Base-by-base conservation (phyloP, 2,888 invertebrate genomes). In the Pseudococcus viburni region DNA sequence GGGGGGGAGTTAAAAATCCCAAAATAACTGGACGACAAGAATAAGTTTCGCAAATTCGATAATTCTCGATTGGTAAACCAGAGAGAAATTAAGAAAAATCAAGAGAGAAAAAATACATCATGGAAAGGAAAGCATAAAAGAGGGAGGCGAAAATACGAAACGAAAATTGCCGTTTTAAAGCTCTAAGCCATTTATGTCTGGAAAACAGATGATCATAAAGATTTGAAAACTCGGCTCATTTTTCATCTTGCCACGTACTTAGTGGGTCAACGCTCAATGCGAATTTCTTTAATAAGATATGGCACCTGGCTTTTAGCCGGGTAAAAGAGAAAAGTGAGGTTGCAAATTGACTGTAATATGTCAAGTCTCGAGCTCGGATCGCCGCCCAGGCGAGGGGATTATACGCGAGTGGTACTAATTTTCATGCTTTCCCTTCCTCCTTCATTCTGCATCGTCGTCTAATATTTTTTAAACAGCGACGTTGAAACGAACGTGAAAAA, bases 141-240 rank as follows among this genome's bases (percentile, higher is more conserved):
- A 5, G 46, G 46, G 46, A 46, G 7, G 46, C 26, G 22, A 26
- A 33, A 33, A 22, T 6, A 6, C 68, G 68, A 73, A 33, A 73
- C 68, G 68, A 73, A 73, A 73, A 73, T 33, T 73, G n/a, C 68
- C 68, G 26, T 73, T 73, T 73, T 73, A 73, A 73, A 73, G 68
- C 68, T 73, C 1, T 15, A n/a, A 9, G 68, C 68, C 68, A 73
- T 73, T 73, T 73, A 73, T 73, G 68, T 73, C 68, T 73, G 33
- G 68, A 33, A 73, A 73, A 73, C 68, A 73, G 68, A 73, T 73
- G 68, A 73, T 73, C 26, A 73, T 73, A 73, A 73, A 73, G 68
- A 73, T 73, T 73, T 73, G 68, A 73, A 73, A 73, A 73, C 68
- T 73, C 68, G 68, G 33, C 26, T 73, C 68, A 73, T 73, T 73